Evolutionary conservation across 2,113 vertebrate genomes (phyloP).

Genomic region (Chauna torquata): DNA sequence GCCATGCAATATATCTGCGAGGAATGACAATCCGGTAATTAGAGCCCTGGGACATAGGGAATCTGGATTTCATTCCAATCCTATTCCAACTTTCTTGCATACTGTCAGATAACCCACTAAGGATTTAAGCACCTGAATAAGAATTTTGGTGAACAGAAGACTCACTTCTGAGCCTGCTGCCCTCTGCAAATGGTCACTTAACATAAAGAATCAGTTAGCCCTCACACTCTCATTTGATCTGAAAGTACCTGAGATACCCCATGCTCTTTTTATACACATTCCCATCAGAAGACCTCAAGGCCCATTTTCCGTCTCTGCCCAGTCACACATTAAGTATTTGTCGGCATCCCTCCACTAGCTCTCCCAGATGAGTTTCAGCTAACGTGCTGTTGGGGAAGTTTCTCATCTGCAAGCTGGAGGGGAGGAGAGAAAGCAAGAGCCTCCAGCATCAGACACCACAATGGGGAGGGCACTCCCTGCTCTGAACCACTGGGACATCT

Average conservation of each 20-base stretch:
- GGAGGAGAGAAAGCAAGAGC: background rate
- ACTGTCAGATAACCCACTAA: background rate
- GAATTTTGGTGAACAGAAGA: background rate
- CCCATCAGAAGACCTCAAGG: background rate
- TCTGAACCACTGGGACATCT: background rate
- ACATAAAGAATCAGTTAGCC: background rate
- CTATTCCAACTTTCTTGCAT: background rate
- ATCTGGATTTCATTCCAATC: constrained; percentile 14
- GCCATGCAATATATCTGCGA: background rate
- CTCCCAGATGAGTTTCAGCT: background rate
- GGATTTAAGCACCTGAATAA: background rate
- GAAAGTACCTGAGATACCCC: background rate
- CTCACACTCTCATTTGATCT: background rate
- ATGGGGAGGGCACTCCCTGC: background rate
- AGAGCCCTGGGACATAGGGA: background rate
- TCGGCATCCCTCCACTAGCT: background rate
- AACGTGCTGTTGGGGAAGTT: background rate
- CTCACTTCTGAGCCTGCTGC: background rate
- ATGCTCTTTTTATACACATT: background rate
- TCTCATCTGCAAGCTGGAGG: background rate
- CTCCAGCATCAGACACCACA: background rate
- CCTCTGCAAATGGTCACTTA: background rate
- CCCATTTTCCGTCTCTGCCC: background rate
- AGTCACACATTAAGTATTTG: background rate
- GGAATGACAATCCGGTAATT: background rate